Base-by-base conservation (phyloP, 2,797 vertebrate genomes). In the Tokudaia tokunoshimensis region DNA sequence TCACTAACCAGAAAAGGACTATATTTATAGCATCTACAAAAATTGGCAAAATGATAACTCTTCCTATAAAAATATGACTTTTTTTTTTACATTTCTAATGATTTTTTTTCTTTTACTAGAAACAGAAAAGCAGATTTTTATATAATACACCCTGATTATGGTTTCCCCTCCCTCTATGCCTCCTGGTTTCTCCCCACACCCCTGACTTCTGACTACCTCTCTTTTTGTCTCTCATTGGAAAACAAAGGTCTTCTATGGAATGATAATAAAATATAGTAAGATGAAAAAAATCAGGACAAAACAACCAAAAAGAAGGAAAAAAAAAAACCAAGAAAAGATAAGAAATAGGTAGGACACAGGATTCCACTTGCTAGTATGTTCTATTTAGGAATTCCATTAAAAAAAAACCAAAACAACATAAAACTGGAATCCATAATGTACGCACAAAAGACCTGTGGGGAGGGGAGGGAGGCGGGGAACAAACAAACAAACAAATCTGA, bases 41-140 rank as follows among this genome's bases (percentile, higher is more conserved):
- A 72, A 59, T 29, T 94, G 80, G 34, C 63, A 81, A 67, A 82
- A 57, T 91, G 80, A 59, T 92, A 90, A 90, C 70, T 92, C 75
- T 92, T 52, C 6, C 9, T 76, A 55, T 79, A 88, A 94, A 97
- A 86, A 75, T 47, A 26, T 26, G 15, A 61, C 47, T 70, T 76
- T 41, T 37, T 47, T 47, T 24, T 50, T 47, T 20, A 72, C 10
- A 93, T 83, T 91, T 92, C 47, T 79, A 88, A 95, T 78, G 89
- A 59, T 41, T 10, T 22, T 84, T 91, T 92, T n/a, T 22, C 79
- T 89, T 93, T 75, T 41, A 79, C 57, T 80, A 34, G n/a, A 80
- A 80, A 80, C 2, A 11, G 70, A 55, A 65, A 6, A 65, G 41
- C 31, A 67, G 55, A 37, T 37, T 59, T 80, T 59, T 24, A 81